These are phyloP conservation scores for Sphyrna mokarran DNA, from an alignment of 2,113 vertebrate genomes.

Conservation along the genomic window DNA sequence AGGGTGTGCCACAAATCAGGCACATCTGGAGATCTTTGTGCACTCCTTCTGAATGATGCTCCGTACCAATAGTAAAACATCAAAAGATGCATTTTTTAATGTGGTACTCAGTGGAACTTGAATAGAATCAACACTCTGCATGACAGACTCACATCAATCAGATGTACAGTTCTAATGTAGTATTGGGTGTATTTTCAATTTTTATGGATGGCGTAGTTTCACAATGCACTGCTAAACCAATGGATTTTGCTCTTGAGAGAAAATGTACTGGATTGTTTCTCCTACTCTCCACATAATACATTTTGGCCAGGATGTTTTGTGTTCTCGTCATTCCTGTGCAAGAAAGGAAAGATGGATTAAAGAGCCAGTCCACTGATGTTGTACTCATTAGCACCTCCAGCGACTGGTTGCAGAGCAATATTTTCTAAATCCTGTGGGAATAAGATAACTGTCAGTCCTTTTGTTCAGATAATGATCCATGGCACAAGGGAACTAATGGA, in stretches of 20 bases:
- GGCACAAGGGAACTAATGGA: conserved; percentile 25
- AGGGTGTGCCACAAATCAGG: neutral
- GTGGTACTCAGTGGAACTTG: neutral
- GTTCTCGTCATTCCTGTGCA: neutral
- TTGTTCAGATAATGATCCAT: conserved; percentile 26
- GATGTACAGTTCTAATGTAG: neutral
- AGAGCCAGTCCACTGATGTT: neutral
- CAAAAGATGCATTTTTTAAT: neutral
- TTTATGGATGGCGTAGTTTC: neutral
- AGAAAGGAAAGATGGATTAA: conserved; percentile 18
- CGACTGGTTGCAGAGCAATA: conserved; percentile 6
- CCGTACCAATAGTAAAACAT: no score
- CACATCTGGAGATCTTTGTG: neutral
- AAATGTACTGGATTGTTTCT: neutral
- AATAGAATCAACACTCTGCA: neutral
- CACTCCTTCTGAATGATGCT: neutral
- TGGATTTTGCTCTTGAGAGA: neutral
- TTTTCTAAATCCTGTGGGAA: neutral
- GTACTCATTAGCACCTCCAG: neutral
- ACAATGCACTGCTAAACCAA: neutral
- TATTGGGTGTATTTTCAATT: neutral
- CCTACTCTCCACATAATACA: neutral
- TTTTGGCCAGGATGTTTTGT: neutral
- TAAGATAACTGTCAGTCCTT: neutral
- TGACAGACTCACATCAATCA: neutral